Evolutionary conservation across 2,888 invertebrate genomes (phyloP), one percentile per base, ranked within the genome.

Genomic region (Petrolisthes manimaculis): DNA sequence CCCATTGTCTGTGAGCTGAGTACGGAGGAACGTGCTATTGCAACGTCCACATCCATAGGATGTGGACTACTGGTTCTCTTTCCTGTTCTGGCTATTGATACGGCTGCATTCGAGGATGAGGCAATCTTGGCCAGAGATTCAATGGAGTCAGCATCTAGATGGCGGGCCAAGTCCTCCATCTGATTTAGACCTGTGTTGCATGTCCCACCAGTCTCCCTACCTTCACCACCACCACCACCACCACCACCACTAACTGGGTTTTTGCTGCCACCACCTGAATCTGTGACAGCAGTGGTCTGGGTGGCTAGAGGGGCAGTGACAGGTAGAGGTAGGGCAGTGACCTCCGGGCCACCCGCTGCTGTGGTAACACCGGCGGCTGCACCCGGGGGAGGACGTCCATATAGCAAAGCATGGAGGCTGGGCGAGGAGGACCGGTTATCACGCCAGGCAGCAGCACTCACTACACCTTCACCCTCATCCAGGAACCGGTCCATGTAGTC

Each of bases 401-500:
- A 86, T 51, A 84, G 81, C 9, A 84, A 75, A 12, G 86, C 84
- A 71, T 89, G 86, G 51, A 88, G 86, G 67, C 86, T 86, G 77
- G 88, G 83, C 5, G 88, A 80, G 18, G 84, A 83, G n/a, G 86
- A 84, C 53, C 80, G 82, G 83, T 83, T 89, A 69, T 90, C 86
- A 81, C 86, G 86, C 82, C 88, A 89, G 37, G 86, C 55, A 18
- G 83, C 56, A 8, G 67, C 74, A 75, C 81, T 86, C 12, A 82
- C 85, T 24, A 86, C 86, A 24, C 91, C 89, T 74, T 91, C 91
- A 53, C 91, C 91, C 92, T 97, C 97, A 92, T 97, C 97, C 92
- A 97, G 94, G 93, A 97, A 97, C 92, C 97, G 95, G 92, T 98
- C 97, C 97, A 97, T 97, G 93, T 97, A 97, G 93, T 98, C 97